These are phyloP conservation scores for Plemyria rubiginata DNA, from an alignment of 2,888 invertebrate genomes.

Conservation along the genomic window DNA sequence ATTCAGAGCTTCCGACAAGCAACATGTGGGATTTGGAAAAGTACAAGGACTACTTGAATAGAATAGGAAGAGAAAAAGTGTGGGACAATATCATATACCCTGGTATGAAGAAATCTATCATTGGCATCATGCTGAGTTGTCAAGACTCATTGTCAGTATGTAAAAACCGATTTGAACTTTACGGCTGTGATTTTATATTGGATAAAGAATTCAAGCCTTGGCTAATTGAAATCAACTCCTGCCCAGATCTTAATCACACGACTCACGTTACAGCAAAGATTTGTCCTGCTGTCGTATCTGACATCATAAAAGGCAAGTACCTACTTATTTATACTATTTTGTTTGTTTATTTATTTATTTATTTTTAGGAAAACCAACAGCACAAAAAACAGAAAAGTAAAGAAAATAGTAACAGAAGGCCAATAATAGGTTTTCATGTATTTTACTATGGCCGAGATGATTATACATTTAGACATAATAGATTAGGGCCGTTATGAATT, in stretches of 20 bases:
- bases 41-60: slow-evolving; percentile 87
- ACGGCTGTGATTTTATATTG: slow-evolving; percentile 96
- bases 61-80: slow-evolving; percentile 84
- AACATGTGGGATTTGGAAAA: slow-evolving; percentile 94
- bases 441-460: background rate
- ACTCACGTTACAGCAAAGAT: slow-evolving; percentile 93
- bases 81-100: slow-evolving; percentile 92
- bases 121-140: slow-evolving; percentile 91
- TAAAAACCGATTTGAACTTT: slow-evolving; percentile 93
- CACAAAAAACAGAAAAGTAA: too few relatives aligned
- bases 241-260: slow-evolving; percentile 92
- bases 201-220: slow-evolving; percentile 94
- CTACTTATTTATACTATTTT: background rate
- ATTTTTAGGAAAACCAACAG: too few relatives aligned
- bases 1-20: slow-evolving; percentile 87
- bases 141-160: slow-evolving; percentile 89
- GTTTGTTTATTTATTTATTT: too few relatives aligned
- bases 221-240: slow-evolving; percentile 96
- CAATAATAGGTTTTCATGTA: too few relatives aligned
- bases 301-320: slow-evolving; percentile 92
- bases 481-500: too few relatives aligned
- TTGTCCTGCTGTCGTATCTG: slow-evolving; percentile 92
- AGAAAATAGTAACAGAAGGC: too few relatives aligned
- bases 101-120: slow-evolving; percentile 92
- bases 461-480: background rate